phyloP scores from a whole-genome alignment of 2,113 vertebrate species.

The Stegastes partitus region DNA sequence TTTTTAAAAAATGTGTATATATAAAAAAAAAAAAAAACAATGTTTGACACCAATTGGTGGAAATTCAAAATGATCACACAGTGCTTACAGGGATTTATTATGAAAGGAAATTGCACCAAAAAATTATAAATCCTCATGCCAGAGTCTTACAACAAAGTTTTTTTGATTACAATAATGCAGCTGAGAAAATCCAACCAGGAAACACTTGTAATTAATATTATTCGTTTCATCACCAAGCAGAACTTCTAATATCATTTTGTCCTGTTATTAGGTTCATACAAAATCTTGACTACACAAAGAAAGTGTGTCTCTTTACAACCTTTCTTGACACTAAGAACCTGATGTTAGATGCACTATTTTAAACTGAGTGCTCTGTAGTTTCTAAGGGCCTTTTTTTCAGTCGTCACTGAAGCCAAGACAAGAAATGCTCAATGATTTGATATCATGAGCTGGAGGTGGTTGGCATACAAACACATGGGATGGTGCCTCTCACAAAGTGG shows the following conservation, averaged over 20 bases:
- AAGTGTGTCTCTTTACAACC: too few relatives aligned
- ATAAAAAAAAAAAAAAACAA: not conserved
- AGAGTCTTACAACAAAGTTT: not conserved
- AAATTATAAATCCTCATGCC: not conserved
- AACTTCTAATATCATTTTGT: too few relatives aligned
- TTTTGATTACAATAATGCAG: too few relatives aligned
- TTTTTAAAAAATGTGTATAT: too few relatives aligned
- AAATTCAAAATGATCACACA: not conserved
- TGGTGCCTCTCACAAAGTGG: not conserved
- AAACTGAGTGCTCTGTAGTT: slow-evolving; percentile 6
- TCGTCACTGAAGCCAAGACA: not conserved
- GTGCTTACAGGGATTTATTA: not conserved
- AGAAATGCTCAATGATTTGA: not conserved
- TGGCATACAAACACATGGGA: too few relatives aligned
- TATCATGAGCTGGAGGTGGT: too few relatives aligned
- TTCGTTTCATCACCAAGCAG: not conserved
- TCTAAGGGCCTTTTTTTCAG: not conserved
- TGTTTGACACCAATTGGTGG: not conserved
- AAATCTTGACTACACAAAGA: not conserved
- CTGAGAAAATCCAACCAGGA: not conserved
- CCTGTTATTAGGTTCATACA: not conserved
- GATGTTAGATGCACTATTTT: not conserved
- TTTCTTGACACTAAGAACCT: not conserved
- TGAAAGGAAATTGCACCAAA: not conserved
- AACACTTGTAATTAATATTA: not conserved